Conservation (phyloP, 2,797 vertebrate species). For the Crypturellus tataupa region DNA sequence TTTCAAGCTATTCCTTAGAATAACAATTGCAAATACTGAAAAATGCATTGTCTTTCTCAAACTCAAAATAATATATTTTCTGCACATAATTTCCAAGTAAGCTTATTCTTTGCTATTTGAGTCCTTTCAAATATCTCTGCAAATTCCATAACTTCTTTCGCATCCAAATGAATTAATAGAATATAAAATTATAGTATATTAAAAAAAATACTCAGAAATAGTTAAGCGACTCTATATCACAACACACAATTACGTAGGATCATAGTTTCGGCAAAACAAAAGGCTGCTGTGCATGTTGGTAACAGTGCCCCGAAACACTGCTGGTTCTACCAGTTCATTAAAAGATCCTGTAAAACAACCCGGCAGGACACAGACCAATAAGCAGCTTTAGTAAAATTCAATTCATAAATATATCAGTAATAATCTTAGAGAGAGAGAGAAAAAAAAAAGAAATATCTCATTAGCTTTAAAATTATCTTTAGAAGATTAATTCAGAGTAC, state of each 20-base stretch:
- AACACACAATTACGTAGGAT: neutral
- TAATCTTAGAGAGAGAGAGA: neutral
- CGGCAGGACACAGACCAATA: slow-evolving; percentile 44
- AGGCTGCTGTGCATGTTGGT: neutral
- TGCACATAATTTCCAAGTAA: neutral
- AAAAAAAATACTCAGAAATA: neutral
- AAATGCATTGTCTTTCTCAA: neutral
- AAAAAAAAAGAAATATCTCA: neutral
- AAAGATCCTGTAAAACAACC: neutral
- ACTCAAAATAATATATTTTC: neutral
- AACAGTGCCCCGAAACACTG: neutral
- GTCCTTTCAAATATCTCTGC: neutral
- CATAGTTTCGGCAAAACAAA: neutral
- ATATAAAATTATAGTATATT: neutral
- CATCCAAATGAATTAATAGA: neutral
- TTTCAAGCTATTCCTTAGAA: neutral
- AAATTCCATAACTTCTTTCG: neutral
- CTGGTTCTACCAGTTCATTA: neutral
- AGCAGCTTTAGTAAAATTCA: slow-evolving; percentile 20
- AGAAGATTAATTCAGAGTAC: slow-evolving; percentile 86
- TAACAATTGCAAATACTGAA: neutral
- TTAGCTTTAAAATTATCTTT: slow-evolving; percentile 74
- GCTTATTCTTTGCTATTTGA: neutral
- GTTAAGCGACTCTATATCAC: neutral
- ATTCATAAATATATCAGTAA: slow-evolving; percentile 20